Percentiles rank a stretch among this genome's conserved stretches.
Conservation (phyloP, 1,140 invertebrate species). For the Cherax destructor region DNA sequence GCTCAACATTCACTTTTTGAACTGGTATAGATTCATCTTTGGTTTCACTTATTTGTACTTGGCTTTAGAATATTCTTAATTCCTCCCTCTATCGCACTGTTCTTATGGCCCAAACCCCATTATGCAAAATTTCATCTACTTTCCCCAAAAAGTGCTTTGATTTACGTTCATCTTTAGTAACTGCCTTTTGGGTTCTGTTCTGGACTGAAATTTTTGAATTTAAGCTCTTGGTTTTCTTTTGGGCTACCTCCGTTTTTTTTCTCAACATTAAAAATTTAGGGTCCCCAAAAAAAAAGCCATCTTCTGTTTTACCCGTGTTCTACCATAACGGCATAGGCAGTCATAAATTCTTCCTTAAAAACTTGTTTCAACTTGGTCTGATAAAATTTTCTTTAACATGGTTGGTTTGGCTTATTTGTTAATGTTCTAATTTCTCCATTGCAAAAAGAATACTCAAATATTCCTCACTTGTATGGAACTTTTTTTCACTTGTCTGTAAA, state of each 20-base stretch:
- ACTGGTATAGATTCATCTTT: conserved; percentile 41
- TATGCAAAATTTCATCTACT: background rate
- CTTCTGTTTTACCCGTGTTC: conserved; percentile 61
- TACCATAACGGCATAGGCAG: conserved; percentile 62
- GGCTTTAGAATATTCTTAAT: background rate
- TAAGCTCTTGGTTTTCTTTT: conserved; percentile 57
- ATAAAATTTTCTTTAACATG: conserved; percentile 2
- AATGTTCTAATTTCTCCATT: conserved; percentile 26
- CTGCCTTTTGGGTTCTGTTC: conserved; percentile 38
- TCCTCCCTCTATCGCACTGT: background rate
- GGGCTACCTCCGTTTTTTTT: conserved; percentile 62
- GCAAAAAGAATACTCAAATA: background rate
- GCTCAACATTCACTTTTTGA: conserved; percentile 23
- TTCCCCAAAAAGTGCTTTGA: background rate
- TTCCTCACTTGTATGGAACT: background rate
- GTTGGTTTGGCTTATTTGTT: background rate
- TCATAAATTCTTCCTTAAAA: conserved; percentile 64
- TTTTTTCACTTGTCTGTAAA: conserved; percentile 1
- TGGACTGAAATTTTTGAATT: conserved; percentile 47
- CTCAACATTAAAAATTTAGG: conserved; percentile 66
- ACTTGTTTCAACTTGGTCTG: conserved; percentile 58
- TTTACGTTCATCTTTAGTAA: conserved; percentile 7
- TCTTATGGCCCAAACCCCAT: background rate
- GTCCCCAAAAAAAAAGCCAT: conserved; percentile 69
- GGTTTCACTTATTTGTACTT: conserved; percentile 52